phyloP scores from a whole-genome alignment of 2,113 vertebrate genomes.

The Pelecanus crispus region DNA sequence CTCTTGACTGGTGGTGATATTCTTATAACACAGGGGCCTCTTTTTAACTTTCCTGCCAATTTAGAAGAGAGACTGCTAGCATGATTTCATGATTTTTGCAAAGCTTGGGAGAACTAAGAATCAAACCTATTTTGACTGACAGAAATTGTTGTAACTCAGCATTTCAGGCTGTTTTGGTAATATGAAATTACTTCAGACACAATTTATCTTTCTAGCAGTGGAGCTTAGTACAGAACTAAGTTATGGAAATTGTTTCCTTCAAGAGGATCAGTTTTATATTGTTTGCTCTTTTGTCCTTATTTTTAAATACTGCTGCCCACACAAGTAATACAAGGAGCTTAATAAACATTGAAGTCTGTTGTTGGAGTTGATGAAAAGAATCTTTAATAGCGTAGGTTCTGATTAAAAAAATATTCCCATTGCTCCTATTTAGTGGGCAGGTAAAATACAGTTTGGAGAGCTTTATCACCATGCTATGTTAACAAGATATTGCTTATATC shows the following conservation, averaged over 20 bases:
- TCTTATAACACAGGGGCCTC: background rate
- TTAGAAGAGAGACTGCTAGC: background rate
- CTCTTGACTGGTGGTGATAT: background rate
- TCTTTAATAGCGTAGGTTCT: background rate
- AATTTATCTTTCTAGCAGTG: background rate
- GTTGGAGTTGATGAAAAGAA: background rate
- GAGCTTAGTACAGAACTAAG: background rate
- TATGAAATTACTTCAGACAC: background rate
- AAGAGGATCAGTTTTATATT: background rate
- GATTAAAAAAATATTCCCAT: background rate
- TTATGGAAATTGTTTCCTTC: background rate
- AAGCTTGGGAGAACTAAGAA: background rate
- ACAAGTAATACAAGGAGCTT: background rate
- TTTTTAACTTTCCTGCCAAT: background rate
- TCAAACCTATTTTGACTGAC: background rate
- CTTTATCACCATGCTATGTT: background rate
- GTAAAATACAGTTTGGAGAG: background rate
- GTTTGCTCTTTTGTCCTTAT: background rate
- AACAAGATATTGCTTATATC: background rate
- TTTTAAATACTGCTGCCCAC: background rate
- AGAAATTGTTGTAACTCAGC: background rate
- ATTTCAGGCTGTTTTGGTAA: background rate
- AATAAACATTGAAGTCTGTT: background rate
- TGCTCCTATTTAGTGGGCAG: background rate
- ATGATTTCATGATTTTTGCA: background rate